A percentile compares a stretch with the other conserved stretches of the same genome.
These are phyloP conservation scores for Eurosta solidaginis DNA, from an alignment of 1,140 invertebrate species.

Conservation along the genomic window DNA sequence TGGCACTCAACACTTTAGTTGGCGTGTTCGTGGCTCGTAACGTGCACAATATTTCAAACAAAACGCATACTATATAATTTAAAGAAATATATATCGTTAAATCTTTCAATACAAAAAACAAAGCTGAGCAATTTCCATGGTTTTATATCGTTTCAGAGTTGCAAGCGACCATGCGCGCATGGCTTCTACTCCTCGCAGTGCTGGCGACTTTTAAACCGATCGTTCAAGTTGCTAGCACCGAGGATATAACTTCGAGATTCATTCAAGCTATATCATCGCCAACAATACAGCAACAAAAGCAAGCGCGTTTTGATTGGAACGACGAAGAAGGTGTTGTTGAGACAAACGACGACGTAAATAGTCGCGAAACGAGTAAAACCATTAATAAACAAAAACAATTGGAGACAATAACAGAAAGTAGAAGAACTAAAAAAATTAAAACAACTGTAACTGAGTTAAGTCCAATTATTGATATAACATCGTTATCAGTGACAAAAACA, in stretches of 20 bases:
- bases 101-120: constrained; percentile 53
- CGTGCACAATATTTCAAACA: not conserved
- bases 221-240: constrained; percentile 60
- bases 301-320: constrained; percentile 29
- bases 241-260: constrained; percentile 57
- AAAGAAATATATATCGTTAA: constrained; percentile 42
- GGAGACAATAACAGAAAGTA: not conserved
- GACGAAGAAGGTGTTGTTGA: too few species aligned
- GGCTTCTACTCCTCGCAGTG: constrained; percentile 62
- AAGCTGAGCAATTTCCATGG: constrained; percentile 51
- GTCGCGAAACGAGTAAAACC: not conserved
- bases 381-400: not conserved
- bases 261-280: constrained; percentile 52
- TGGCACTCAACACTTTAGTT: constrained; percentile 1
- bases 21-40: not conserved
- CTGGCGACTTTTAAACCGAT: constrained; percentile 60
- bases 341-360: too few species aligned
- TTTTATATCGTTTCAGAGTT: constrained; percentile 61
- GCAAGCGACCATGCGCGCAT: constrained; percentile 63
- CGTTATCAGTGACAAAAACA: constrained; percentile 20
- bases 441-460: constrained; percentile 40
- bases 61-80: not conserved
- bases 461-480: constrained; percentile 44
- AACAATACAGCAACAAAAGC: constrained; percentile 9
- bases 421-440: too few species aligned